Percentiles rank a stretch among this genome's conserved stretches.
Conservation (phyloP, 2,113 vertebrate genomes). For the Leptodactylus fuscus region DNA sequence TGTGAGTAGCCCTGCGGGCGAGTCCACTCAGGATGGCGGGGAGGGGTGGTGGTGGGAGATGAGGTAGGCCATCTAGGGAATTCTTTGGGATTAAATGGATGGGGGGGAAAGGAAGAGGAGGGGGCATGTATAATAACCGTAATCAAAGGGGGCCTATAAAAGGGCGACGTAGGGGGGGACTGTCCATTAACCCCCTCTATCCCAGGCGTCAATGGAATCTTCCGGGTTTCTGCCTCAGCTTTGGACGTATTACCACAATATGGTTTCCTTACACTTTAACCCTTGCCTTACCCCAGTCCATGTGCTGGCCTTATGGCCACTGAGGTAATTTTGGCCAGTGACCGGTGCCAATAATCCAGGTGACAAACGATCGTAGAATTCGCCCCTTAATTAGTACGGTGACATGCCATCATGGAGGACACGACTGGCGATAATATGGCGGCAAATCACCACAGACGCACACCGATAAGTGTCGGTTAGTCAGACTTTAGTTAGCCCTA, state of each 20-base stretch:
- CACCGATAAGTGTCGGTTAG: too few relatives aligned
- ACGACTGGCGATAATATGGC: too few relatives aligned
- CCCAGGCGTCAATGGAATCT: background rate
- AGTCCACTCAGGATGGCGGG: background rate
- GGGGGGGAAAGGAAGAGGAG: background rate
- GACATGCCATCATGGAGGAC: too few relatives aligned
- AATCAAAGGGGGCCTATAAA: background rate
- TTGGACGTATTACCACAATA: background rate
- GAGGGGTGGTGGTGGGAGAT: background rate
- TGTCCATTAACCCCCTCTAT: background rate
- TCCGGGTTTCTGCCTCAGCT: background rate
- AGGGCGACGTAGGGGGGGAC: background rate
- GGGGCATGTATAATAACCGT: background rate
- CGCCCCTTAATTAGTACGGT: too few relatives aligned
- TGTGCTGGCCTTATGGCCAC: background rate
- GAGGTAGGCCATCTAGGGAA: background rate
- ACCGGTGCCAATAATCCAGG: too few relatives aligned
- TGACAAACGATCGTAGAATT: too few relatives aligned
- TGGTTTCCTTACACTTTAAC: background rate
- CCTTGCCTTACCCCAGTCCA: background rate
- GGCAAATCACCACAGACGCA: too few relatives aligned
- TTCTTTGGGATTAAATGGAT: background rate
- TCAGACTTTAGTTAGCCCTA: too few relatives aligned
- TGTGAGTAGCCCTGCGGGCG: constrained; percentile 72
- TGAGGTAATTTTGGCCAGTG: background rate